Conservation (phyloP, 2,888 invertebrate genomes). For the Acleris sparsana region DNA sequence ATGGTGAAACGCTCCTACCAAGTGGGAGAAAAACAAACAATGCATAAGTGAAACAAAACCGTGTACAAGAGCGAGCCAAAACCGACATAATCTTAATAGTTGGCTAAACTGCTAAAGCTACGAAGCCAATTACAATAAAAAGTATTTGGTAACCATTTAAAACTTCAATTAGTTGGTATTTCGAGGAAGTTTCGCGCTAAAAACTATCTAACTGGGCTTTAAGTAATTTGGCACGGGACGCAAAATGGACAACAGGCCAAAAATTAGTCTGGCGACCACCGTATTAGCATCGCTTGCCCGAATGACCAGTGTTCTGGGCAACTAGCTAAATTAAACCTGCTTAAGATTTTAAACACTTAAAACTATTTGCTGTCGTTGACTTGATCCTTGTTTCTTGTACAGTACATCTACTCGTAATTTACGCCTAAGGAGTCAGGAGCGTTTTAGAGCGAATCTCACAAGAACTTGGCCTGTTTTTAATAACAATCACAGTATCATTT, state of each 20-base stretch:
- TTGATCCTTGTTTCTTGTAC: background rate
- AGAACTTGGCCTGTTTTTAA: too few relatives aligned
- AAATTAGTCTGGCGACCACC: constrained; percentile 27
- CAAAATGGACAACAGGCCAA: constrained; percentile 31
- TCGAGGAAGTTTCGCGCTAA: constrained; percentile 26
- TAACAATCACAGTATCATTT: too few relatives aligned
- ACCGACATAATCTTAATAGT: constrained; percentile 17
- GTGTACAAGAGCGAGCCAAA: background rate
- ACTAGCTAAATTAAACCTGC: background rate
- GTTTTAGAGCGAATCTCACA: too few relatives aligned
- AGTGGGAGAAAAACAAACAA: too few relatives aligned
- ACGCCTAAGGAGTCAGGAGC: too few relatives aligned
- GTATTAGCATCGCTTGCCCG: constrained; percentile 5
- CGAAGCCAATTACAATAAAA: constrained; percentile 25
- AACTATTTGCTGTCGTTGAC: background rate
- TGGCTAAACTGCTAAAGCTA: constrained; percentile 20
- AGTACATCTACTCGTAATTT: too few relatives aligned
- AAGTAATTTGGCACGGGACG: constrained; percentile 34
- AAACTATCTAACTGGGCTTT: constrained; percentile 33
- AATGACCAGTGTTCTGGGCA: background rate
- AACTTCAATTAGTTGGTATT: constrained; percentile 36
- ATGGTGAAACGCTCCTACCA: too few relatives aligned
- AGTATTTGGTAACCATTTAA: constrained; percentile 31
- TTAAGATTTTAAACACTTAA: background rate
- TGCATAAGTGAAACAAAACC: background rate